Conservation (phyloP, 2,888 invertebrate species). For the Cheilosia soror region DNA sequence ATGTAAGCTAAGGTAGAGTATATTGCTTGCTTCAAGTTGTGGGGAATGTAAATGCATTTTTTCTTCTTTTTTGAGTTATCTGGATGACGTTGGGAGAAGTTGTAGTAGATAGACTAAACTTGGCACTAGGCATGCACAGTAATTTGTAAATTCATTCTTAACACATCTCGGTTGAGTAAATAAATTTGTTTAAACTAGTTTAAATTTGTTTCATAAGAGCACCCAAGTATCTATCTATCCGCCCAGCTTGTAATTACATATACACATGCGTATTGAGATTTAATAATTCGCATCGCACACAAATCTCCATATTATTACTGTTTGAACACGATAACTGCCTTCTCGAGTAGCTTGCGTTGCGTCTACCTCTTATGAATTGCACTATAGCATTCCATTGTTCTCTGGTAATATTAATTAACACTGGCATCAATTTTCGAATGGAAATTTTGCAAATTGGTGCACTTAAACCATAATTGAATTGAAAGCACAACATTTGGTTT, state of each 20-base stretch:
- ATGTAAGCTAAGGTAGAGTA: neutral
- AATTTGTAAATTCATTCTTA: no score
- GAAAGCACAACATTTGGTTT: conserved; percentile 30
- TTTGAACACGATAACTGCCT: conserved; percentile 10
- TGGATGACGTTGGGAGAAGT: neutral
- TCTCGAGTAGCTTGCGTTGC: neutral
- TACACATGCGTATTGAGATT: neutral
- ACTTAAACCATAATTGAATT: conserved; percentile 69
- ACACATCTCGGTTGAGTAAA: no score
- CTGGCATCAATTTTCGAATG: conserved; percentile 55
- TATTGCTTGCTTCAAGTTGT: neutral
- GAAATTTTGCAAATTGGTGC: conserved; percentile 66
- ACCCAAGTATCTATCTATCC: neutral
- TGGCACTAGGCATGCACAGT: no score
- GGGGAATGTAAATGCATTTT: neutral
- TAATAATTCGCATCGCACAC: neutral
- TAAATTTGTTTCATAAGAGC: no score
- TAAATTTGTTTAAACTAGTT: no score
- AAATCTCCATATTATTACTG: conserved; percentile 14
- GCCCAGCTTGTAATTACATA: neutral
- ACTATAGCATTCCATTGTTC: neutral
- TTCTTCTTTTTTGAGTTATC: neutral
- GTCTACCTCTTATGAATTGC: conserved; percentile 12
- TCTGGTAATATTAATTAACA: conserved; percentile 44
- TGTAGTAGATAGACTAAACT: no score